phyloP scores from a whole-genome alignment of 2,797 vertebrate species.

The Scarus forsteni region DNA sequence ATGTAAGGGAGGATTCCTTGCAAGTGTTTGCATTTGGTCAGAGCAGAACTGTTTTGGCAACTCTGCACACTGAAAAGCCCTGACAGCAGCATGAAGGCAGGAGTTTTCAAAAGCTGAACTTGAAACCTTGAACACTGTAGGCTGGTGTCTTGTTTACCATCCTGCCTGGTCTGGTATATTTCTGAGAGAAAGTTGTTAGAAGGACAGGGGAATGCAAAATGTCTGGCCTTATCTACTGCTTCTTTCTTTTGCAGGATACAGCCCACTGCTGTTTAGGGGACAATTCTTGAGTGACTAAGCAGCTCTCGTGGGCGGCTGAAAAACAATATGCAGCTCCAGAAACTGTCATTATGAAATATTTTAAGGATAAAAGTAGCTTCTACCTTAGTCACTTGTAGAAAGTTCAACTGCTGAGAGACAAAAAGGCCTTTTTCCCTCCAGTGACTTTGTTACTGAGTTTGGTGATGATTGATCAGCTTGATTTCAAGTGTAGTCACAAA shows the following conservation, averaged over 20 bases:
- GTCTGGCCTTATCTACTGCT: slow-evolving; percentile 20
- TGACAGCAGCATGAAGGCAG: not conserved
- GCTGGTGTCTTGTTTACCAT: slow-evolving; percentile 15
- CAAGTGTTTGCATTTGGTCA: not conserved
- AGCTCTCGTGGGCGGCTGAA: slow-evolving; percentile 3
- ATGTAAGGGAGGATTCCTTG: not conserved
- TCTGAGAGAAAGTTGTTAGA: slow-evolving; percentile 2
- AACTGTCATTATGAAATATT: slow-evolving; percentile 2
- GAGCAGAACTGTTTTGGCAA: not conserved
- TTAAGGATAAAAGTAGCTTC: slow-evolving; percentile 4
- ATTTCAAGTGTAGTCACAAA: no score
- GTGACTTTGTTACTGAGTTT: no score
- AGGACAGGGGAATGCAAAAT: not conserved
- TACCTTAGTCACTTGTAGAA: not conserved
- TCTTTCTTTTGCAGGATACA: slow-evolving; percentile 12
- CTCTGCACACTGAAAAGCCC: not conserved
- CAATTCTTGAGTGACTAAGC: slow-evolving; percentile 21
- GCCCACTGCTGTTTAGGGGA: slow-evolving; percentile 10
- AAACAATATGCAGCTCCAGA: not conserved
- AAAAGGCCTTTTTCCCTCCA: not conserved
- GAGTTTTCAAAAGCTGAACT: not conserved
- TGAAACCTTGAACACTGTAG: slow-evolving; percentile 3
- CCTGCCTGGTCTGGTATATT: slow-evolving; percentile 12
- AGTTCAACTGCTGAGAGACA: not conserved
- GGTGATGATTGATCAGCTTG: not conserved